Evolutionary conservation across 2,113 vertebrate species (phyloP), one percentile per base, ranked within the genome.

Genomic region (Eonycteris spelaea): DNA sequence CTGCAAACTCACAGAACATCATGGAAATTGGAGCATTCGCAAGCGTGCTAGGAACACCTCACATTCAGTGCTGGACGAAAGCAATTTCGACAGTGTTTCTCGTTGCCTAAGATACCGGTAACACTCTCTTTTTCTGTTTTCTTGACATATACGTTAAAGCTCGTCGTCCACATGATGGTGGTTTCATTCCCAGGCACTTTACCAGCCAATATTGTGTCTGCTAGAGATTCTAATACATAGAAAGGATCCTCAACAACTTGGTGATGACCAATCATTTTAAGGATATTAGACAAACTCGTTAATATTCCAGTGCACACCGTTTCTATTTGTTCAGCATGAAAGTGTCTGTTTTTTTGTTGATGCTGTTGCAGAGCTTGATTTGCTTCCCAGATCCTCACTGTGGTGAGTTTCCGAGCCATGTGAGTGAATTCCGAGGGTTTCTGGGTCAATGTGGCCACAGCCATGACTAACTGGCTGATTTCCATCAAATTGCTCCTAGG

Each of bases 151-250:
- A 99, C 96, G 10, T 97, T 98, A 75, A 98, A 97, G 14, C 35
- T 84, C 13, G 95, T n/a, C 33, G 96, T 90, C 82, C 75, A 88
- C 73, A 99, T 68, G 0, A 78, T 3, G 2, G 98, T 98, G 78
- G 96, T 97, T 73, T 35, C 57, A 18, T 98, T 96, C 51, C 96
- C 98, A 0, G 98, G 98, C 10, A 98, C 97, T 97, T 98, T 98
- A 7, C 96, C 96, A 13, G 73, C 75, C 92, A 97, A 68, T 9
- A 98, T 16, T 1, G 97, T 53, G 3, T 98, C 98, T 0, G 89
- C 95, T 35, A 98, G 53, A 5, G 94, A 86, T 67, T 98, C 97
- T 18, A 97, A 14, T 2, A 96, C 57, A 3, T 88, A 96, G 53
- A 98, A 95, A 51, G 96, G 43, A 28, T 95, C 88, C 8, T 96